Conservation (phyloP, 2,113 vertebrate genomes). For the Lepisosteus oculatus region DNA sequence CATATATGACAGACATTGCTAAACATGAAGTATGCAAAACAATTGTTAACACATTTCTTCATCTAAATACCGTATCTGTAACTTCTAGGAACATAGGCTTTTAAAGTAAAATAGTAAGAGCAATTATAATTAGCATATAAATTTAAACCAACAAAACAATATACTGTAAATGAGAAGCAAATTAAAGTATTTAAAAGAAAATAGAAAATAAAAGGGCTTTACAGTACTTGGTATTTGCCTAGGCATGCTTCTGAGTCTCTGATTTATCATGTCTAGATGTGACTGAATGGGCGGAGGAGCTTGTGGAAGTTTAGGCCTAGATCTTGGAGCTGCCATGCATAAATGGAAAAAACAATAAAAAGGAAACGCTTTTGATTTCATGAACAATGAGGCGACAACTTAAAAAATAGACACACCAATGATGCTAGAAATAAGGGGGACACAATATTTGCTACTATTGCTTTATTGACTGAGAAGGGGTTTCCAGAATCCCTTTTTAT, state of each 20-base stretch:
- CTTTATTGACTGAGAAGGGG: constrained; percentile 34
- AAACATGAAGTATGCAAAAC: constrained; percentile 51
- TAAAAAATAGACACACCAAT: constrained; percentile 39
- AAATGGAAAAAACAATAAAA: constrained; percentile 58
- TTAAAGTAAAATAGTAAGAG: neutral
- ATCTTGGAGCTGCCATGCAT: constrained; percentile 63
- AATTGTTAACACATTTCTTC: neutral
- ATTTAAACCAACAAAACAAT: constrained; percentile 2
- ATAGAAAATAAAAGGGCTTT: constrained; percentile 52
- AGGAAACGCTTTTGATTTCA: constrained; percentile 70
- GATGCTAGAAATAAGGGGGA: constrained; percentile 29
- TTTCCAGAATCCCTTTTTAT: constrained; percentile 3
- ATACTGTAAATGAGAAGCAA: constrained; percentile 16
- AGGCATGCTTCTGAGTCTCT: constrained; percentile 74
- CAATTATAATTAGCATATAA: constrained; percentile 8
- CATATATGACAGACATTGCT: constrained; percentile 76
- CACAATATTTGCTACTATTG: constrained; percentile 3
- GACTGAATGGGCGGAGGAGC: constrained; percentile 67
- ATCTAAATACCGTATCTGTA: neutral
- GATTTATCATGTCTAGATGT: constrained; percentile 70
- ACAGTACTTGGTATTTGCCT: constrained; percentile 73
- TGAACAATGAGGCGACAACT: constrained; percentile 60
- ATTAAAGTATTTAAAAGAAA: constrained; percentile 35
- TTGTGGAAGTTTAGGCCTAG: constrained; percentile 59
- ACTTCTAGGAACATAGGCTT: neutral